Evolutionary conservation across 2,888 invertebrate genomes (phyloP), one percentile per base, ranked within the genome.

Genomic region (Drosophila monieri): DNA sequence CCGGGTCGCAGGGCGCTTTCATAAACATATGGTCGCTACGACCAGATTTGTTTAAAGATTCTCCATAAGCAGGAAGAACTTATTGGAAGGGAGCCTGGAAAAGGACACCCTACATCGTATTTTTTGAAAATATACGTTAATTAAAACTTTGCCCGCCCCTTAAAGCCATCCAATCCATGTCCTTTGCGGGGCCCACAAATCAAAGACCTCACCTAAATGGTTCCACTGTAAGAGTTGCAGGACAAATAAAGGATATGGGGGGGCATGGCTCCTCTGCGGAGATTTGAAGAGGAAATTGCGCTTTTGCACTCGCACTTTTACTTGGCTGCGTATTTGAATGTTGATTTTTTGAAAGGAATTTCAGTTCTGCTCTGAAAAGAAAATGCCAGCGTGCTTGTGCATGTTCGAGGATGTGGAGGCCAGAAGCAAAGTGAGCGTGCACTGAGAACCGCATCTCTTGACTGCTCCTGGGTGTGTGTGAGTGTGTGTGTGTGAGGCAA

Each of bases 241-340:
- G 18, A 30, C 21, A 21, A 30, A 15, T 14, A 5, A 49, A 18
- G 48, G 32, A 12, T 6, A 23, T 4, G 23, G 32, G 41, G 18
- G 14, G 10, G 10, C 4, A 48, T 2, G 18, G 47, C 14, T 10
- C 10, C 32, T 12, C 27, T 27, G 27, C 64, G 64, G 30, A 46
- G 61, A 52, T 49, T 53, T 39, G 70, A 61, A 68, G 65, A 70
- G 83, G 85, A 81, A 85, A 85, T 85, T 85, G 80, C 73, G 80
- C 80, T 69, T 79, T 65, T 76, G 53, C 75, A 71, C 70, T 73
- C 52, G 64, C 64, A 64, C 64, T 69, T 77, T 65, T 76, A 54
- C 75, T 78, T 51, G 60, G 57, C 48, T 69, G 64, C 80, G 64
- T 73, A 73, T 68, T 64, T 65, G 76, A 74, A 78, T 69, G 79